A percentile compares a stretch with the other conserved stretches of the same genome.
Conservation (phyloP, 2,888 invertebrate genomes). For the Cinara cedri region DNA sequence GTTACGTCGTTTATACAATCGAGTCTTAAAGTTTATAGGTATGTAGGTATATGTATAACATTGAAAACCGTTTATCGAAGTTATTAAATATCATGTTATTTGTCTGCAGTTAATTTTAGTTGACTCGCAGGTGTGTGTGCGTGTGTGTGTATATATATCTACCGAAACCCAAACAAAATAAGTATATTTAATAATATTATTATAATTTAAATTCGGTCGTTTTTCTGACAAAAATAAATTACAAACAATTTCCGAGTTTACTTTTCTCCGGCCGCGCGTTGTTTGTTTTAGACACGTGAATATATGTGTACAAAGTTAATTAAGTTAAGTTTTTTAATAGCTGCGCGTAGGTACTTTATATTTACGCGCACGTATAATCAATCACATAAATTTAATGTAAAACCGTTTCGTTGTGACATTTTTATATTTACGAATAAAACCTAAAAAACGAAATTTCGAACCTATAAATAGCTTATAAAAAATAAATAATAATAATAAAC, state of each 20-base stretch:
- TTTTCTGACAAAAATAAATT: constrained; percentile 13
- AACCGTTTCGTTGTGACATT: too few relatives aligned
- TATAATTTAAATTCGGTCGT: background rate
- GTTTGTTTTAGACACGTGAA: background rate
- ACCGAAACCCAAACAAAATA: constrained; percentile 14
- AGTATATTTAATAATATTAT: too few relatives aligned
- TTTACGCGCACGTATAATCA: background rate
- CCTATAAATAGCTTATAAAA: too few relatives aligned
- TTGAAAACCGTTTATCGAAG: background rate
- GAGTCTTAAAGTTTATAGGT: background rate
- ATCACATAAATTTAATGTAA: background rate
- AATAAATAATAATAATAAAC: too few relatives aligned
- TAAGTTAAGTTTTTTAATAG: background rate
- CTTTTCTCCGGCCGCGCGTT: background rate
- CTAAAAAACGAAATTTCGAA: background rate
- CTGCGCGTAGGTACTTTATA: too few relatives aligned
- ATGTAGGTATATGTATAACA: too few relatives aligned
- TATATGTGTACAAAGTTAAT: background rate
- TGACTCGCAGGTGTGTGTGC: background rate
- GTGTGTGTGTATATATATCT: background rate
- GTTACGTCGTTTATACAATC: too few relatives aligned
- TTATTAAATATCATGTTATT: background rate
- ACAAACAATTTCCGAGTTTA: background rate
- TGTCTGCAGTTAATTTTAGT: background rate
- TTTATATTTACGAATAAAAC: too few relatives aligned